Evolutionary conservation across 30 jellyfish, hydroid and myxozoan genomes (phyloP), one percentile per base, ranked within the genome.

Genomic region (Turritopsis rubra): DNA sequence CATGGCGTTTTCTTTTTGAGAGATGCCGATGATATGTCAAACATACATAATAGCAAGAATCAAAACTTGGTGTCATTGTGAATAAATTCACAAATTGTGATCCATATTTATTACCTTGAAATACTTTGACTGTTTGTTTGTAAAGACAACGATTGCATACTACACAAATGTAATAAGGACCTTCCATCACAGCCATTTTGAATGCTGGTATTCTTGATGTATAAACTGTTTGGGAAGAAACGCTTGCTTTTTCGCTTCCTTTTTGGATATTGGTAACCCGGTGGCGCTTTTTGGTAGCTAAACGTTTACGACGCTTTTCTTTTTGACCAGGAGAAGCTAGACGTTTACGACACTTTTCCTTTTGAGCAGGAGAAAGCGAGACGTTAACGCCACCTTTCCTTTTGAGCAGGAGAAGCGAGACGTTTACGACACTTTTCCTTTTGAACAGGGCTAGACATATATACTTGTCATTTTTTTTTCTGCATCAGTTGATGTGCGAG

Each of bases 1-100:
- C n/a, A n/a, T n/a, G n/a, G n/a, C n/a, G n/a, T n/a, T n/a, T n/a
- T n/a, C n/a, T n/a, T n/a, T n/a, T 78, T 28, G 23, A 78, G 24
- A 78, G 82, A n/a, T 54, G 18, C n/a, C 72, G 72, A 54, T 54
- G 19, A n/a, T n/a, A 54, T 54, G 72, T 54, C 19, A 54, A 54
- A 54, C 72, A 54, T 54, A 54, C n/a, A n/a, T 54, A 54, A n/a
- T 54, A n/a, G n/a, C 18, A 18, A 18, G n/a, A 54, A 54, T 54
- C 72, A 54, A 54, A 54, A n/a, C 72, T 54, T 54, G 18, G 72
- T n/a, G n/a, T n/a, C n/a, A 18, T 54, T 18, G n/a, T 54, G n/a
- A 54, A 54, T n/a, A 54, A 54, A 54, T 54, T 54, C 18, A n/a
- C 18, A 54, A 54, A 54, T n/a, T 54, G 19, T 54, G n/a, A 54